Conservation (phyloP, 1,140 invertebrate species). For the Xylocopa sonorina region DNA sequence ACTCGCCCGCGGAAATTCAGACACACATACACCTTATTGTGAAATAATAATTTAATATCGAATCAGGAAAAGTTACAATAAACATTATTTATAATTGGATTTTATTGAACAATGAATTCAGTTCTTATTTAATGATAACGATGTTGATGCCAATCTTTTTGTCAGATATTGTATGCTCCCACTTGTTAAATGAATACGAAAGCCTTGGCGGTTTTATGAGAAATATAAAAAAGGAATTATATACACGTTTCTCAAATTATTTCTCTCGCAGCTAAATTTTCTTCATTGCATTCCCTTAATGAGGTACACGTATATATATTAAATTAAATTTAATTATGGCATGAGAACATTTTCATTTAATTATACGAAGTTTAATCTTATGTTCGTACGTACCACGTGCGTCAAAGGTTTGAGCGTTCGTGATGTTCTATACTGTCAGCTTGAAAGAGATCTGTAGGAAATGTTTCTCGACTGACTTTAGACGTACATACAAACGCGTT, state of each 20-base stretch:
- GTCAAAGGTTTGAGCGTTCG: slow-evolving; percentile 35
- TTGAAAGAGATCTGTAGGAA: slow-evolving; percentile 33
- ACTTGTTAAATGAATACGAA: slow-evolving; percentile 34
- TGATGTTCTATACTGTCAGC: slow-evolving; percentile 33
- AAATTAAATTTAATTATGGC: neutral
- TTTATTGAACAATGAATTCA: neutral
- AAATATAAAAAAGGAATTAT: neutral
- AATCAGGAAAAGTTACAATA: too few relatives aligned
- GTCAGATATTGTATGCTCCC: neutral
- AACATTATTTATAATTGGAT: neutral
- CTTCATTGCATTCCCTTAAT: neutral
- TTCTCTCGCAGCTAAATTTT: neutral
- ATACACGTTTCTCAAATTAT: neutral
- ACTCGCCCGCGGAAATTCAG: too few relatives aligned
- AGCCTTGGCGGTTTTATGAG: neutral
- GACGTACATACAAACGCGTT: slow-evolving; percentile 51
- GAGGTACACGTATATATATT: neutral
- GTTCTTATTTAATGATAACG: neutral
- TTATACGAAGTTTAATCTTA: slow-evolving; percentile 10
- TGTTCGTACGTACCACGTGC: slow-evolving; percentile 58
- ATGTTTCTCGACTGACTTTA: slow-evolving; percentile 38
- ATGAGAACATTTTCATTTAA: neutral
- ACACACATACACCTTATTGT: too few relatives aligned
- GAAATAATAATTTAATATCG: too few relatives aligned
- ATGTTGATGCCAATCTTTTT: neutral